These are phyloP conservation scores for Drosophila triauraria DNA, from an alignment of 1,140 invertebrate genomes.

Conservation along the genomic window DNA sequence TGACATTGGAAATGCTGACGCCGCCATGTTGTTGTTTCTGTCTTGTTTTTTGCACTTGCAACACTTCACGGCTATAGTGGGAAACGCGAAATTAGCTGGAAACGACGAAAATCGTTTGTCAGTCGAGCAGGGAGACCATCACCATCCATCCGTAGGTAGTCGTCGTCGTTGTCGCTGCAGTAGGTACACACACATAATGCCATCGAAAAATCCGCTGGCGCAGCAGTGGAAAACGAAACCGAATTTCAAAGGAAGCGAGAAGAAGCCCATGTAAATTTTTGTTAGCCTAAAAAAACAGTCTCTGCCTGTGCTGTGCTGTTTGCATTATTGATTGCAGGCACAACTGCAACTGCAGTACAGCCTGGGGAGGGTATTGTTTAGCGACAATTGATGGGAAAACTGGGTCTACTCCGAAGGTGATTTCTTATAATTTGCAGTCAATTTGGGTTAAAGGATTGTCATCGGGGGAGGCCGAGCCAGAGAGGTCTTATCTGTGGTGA, in stretches of 20 bases:
- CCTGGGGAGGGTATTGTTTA: constrained; percentile 10
- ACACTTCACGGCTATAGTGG: constrained; percentile 51
- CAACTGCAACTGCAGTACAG: constrained; percentile 36
- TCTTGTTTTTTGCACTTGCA: constrained; percentile 56
- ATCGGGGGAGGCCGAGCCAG: background rate
- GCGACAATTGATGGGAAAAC: constrained; percentile 18
- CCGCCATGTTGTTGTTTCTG: constrained; percentile 24
- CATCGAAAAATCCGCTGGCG: constrained; percentile 62
- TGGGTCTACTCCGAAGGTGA: constrained; percentile 14
- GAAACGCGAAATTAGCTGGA: constrained; percentile 74
- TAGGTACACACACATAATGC: constrained; percentile 28
- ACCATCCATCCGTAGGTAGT: constrained; percentile 34
- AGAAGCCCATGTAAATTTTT: constrained; percentile 69
- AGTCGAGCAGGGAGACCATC: constrained; percentile 34
- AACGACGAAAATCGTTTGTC: constrained; percentile 66
- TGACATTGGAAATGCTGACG: constrained; percentile 76
- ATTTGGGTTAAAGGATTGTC: constrained; percentile 1
- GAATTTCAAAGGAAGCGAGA: constrained; percentile 59
- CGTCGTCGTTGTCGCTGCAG: constrained; percentile 15
- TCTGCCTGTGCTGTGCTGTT: constrained; percentile 10
- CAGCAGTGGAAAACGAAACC: constrained; percentile 62
- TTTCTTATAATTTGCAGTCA: constrained; percentile 2
- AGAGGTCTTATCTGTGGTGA: too few relatives aligned
- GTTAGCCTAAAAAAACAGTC: constrained; percentile 64
- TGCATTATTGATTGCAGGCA: constrained; percentile 43